Evolutionary conservation across 2,113 vertebrate species (phyloP), one percentile per base, ranked within the genome.

Genomic region (Andinoacara biseriatus): DNA sequence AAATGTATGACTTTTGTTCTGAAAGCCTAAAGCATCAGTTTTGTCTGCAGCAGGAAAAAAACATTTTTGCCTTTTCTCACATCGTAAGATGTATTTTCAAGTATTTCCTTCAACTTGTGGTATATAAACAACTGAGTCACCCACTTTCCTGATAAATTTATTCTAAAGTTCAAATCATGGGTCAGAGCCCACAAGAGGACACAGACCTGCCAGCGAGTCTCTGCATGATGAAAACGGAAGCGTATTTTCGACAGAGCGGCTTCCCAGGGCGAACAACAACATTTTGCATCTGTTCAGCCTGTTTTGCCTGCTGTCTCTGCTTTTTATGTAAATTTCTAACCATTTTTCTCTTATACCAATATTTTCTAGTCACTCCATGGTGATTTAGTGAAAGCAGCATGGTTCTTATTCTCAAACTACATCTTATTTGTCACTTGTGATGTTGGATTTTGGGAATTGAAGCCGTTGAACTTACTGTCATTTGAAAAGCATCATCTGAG

Each of bases 91-190:
- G 15, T 63, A 62, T 62, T 84, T 58, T 13, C 2, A 43, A 58
- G 58, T 63, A 14, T 62, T 59, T 40, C 20, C n/a, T 72, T 81
- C 4, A 11, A 17, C 62, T 72, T 10, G 10, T 54, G 58, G 59
- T 86, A 78, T 58, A 76, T 58, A 52, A 76, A 61, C 33, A 61
- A 38, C 54, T 11, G 1, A 62, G 31, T 59, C n/a, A 10, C 67
- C 46, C 67, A 78, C 60, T 80, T 61, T 11, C 49, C 35, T 74
- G 20, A 74, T 72, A 14, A 29, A 65, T 82, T 52, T 46, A 87
- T 56, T 31, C 65, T 10, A 5, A 35, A 81, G 49, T 46, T 81
- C 59, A 83, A 63, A 9, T 15, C 43, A 29, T 0, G 6, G 61
- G 76, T 74, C 56, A 79, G 58, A 63, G 61, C 15, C 67, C 63